Evolutionary conservation across 2,888 invertebrate species (phyloP).

Genomic region (Adelognathus sp.): DNA sequence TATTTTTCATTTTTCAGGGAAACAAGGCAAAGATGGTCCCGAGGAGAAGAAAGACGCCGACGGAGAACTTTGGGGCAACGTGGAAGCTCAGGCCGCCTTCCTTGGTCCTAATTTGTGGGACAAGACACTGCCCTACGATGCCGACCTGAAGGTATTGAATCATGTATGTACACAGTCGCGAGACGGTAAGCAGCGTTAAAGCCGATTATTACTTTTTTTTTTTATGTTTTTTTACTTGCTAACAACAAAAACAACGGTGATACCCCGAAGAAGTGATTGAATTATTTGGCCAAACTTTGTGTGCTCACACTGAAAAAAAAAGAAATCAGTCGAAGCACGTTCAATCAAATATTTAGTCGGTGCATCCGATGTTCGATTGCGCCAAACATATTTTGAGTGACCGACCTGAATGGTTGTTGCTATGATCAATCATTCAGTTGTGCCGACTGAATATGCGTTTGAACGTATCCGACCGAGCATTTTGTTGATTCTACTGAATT

Average conservation of each 20-base stretch:
- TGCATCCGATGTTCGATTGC: too few species aligned
- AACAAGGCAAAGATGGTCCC: conserved; percentile 80
- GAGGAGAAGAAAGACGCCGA: conserved; percentile 90
- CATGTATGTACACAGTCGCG: conserved; percentile 80
- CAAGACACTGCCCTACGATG: conserved; percentile 94
- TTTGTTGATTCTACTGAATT: too few species aligned
- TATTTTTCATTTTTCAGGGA: conserved; percentile 70
- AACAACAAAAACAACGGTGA: background rate
- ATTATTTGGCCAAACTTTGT: too few species aligned
- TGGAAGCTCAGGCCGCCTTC: conserved; percentile 97
- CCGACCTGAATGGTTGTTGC: too few species aligned
- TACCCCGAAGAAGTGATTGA: too few species aligned
- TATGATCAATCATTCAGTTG: too few species aligned
- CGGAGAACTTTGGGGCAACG: conserved; percentile 91
- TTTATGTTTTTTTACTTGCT: conserved; percentile 7
- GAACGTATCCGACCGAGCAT: too few species aligned
- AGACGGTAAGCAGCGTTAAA: conserved; percentile 77
- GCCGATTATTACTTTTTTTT: conserved; percentile 35
- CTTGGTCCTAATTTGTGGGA: conserved; percentile 98
- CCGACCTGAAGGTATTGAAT: conserved; percentile 94
- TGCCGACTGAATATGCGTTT: too few species aligned
- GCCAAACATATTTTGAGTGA: too few species aligned
- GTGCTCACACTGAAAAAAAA: background rate
- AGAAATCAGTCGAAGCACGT: background rate
- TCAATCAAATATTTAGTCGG: too few species aligned